phyloP scores from a whole-genome alignment of 2,113 vertebrate species.

The rabbit (Oryctolagus cuniculus) region mOryCun1.1 NC_091442.1:110852001-110852500 shows the following conservation, averaged over 20 bases:
- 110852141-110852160: neutral
- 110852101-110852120: neutral
- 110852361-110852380: neutral
- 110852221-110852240: neutral
- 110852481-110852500: neutral
- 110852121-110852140: conserved; percentile 40
- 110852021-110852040: neutral
- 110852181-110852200: neutral
- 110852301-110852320: neutral
- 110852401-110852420: neutral
- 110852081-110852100: too few relatives aligned
- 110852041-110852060: neutral
- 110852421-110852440: neutral
- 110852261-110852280: neutral
- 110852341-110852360: too few relatives aligned
- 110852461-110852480: neutral
- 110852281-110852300: neutral
- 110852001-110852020: neutral
- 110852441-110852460: rapidly evolving
- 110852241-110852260: neutral
- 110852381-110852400: neutral
- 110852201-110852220: too few relatives aligned
- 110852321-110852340: too few relatives aligned
- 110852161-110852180: conserved; percentile 35
- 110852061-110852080: too few relatives aligned